Percentiles rank a stretch among this genome's conserved stretches.
These are phyloP conservation scores for Dicycla oo DNA, from an alignment of 2,888 invertebrate genomes.

Conservation along the genomic window DNA sequence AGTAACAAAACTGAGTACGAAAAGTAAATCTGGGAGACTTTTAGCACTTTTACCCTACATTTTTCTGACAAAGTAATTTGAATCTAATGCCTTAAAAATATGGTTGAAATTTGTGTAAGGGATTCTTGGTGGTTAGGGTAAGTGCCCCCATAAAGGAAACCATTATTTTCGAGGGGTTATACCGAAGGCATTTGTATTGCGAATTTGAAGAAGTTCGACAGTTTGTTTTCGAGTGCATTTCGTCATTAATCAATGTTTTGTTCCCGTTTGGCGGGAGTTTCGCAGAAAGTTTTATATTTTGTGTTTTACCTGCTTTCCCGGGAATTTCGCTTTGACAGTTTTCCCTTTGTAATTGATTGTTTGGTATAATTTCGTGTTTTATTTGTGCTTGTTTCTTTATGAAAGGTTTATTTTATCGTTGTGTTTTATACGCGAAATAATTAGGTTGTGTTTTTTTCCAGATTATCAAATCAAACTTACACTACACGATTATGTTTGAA, in stretches of 20 bases:
- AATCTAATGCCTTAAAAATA: neutral
- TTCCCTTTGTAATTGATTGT: constrained; percentile 87
- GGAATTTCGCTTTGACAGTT: constrained; percentile 84
- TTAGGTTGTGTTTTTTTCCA: neutral
- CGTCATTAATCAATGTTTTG: constrained; percentile 90
- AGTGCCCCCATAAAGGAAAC: constrained; percentile 83
- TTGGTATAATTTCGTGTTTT: constrained; percentile 62
- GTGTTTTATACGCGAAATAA: neutral
- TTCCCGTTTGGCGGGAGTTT: constrained; percentile 78
- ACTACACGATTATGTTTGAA: neutral
- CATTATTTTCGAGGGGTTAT: constrained; percentile 89
- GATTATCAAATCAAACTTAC: neutral
- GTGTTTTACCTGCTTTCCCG: constrained; percentile 86
- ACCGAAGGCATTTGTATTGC: constrained; percentile 88
- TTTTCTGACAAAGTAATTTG: constrained; percentile 49
- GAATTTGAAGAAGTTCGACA: constrained; percentile 90
- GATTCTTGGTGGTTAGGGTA: constrained; percentile 68
- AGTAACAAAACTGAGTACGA: constrained; percentile 80
- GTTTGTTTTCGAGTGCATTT: constrained; percentile 91
- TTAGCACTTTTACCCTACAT: constrained; percentile 74
- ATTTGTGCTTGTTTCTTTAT: constrained; percentile 55
- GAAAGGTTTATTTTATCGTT: constrained; percentile 57
- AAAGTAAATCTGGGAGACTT: constrained; percentile 82
- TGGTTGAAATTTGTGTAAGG: constrained; percentile 58
- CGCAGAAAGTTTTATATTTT: constrained; percentile 78